Base-by-base conservation (phyloP, 2,888 invertebrate species). In the Plusia festucae region DNA sequence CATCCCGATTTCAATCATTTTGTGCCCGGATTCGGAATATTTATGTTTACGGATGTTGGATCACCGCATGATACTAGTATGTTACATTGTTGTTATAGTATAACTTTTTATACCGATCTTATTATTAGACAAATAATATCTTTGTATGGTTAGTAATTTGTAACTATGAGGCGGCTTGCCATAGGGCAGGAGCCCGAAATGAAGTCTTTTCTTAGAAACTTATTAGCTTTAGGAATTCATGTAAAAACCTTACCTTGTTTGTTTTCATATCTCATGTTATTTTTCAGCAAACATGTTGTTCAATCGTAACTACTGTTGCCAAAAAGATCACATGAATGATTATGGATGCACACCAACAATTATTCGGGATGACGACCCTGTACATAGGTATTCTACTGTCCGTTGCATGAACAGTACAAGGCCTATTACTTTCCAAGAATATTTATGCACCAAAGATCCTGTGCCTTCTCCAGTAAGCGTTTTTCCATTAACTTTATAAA, bases 1-100 rank as follows among this genome's bases (percentile, higher is more conserved):
- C 82, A 84, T 64, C 58, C 20, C 1, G 51, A 24, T 2, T 83
- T 84, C 20, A 87, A 84, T 1, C 81, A 83, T 20, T 69, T 84
- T 1, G 15, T 80, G 0, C 54, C 78, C 0, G 70, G 84, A 53
- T 79, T 70, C 27, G 60, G 74, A 4, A 76, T 79, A 24, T 79
- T 77, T 9, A 53, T 78, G 9, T 67, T 62, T 20, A 70, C 46
- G 1, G 88, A 88, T 32, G 34, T 82, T 2, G 64, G 78, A 6
- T 77, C 84, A 8, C 53, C 81, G n/a, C 85, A 87, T 18, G 89
- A 89, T 55, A 80, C 83, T 30, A 81, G 89, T 85, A 65, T 72
- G 68, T 64, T 30, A 7, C 9, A 9, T 7, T 30, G 30, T 30
- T 9, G 9, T 30, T 30, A 9, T 9, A 30, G 0, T 9, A 27